phyloP scores from a whole-genome alignment of 2,888 invertebrate genomes.

The Acanthosepion esculentum region DNA sequence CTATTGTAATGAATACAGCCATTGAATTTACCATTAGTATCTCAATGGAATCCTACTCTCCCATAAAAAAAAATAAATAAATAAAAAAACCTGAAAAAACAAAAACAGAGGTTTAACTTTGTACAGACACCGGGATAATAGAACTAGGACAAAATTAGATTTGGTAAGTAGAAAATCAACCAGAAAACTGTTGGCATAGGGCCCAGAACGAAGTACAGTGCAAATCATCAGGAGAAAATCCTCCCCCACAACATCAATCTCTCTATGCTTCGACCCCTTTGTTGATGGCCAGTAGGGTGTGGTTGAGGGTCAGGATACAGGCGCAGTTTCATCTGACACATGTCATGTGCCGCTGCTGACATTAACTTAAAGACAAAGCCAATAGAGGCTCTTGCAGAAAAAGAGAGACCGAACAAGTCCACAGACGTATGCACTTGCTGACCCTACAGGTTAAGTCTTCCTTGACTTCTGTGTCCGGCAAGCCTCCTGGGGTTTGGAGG shows the following conservation, averaged over 20 bases:
- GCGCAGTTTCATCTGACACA: background rate
- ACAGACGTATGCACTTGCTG: background rate
- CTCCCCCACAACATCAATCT: background rate
- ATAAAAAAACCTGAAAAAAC: no score
- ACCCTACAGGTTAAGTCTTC: conserved; percentile 16
- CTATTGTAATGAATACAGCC: no score
- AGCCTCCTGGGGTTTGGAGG: conserved; percentile 4
- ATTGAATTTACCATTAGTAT: no score
- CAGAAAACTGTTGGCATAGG: no score
- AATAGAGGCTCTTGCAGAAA: conserved; percentile 33
- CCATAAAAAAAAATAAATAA: no score
- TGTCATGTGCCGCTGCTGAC: background rate
- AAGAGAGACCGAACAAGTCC: background rate
- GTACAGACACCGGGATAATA: no score
- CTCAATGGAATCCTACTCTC: no score
- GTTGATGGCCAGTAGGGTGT: background rate
- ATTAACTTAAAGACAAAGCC: conserved; percentile 2
- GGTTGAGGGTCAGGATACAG: background rate
- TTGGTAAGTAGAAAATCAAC: no score
- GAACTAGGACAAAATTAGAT: no score
- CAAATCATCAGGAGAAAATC: background rate
- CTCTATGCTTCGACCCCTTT: background rate
- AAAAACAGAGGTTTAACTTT: no score
- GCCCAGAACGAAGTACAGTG: no score
- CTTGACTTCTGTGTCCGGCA: background rate